These are phyloP conservation scores for Actinemys pallida DNA, from an alignment of 2,113 vertebrate species.

Conservation along the genomic window DNA sequence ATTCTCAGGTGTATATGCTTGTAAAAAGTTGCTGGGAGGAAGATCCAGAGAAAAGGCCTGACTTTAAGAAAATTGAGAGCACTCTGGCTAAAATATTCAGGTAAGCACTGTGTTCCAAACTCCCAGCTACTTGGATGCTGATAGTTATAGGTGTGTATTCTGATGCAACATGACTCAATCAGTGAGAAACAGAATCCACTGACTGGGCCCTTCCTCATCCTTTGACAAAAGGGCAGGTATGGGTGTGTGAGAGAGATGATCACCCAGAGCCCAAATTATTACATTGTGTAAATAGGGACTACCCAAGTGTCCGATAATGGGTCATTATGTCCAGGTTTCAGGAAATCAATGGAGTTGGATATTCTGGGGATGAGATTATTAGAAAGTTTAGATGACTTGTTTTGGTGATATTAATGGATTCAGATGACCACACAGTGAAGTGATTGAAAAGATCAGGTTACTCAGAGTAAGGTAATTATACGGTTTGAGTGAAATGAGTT, in stretches of 20 bases:
- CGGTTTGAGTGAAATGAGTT: conserved; percentile 2
- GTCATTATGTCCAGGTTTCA: background rate
- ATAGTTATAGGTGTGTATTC: background rate
- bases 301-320: conserved; percentile 22
- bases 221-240: background rate
- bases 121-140: background rate
- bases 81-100: conserved; percentile 94
- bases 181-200: background rate
- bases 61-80: conserved; percentile 95
- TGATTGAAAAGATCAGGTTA: background rate
- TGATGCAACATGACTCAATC: conserved; percentile 11
- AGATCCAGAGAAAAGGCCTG: conserved; percentile 95
- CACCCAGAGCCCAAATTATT: background rate
- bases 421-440: conserved; percentile 20
- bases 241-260: background rate
- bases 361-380: conserved; percentile 36
- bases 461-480: background rate
- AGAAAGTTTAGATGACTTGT: conserved; percentile 34
- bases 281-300: conserved; percentile 38
- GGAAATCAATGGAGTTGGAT: conserved; percentile 24
- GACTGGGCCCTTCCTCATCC: background rate
- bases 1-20: conserved; percentile 85
- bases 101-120: conserved; percentile 71
- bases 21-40: conserved; percentile 98
- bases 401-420: conserved; percentile 12